A percentile compares a stretch with the other conserved stretches of the same genome.
Evolutionary conservation across 1,140 invertebrate species (phyloP).

Genomic region (Vanessa atalanta): DNA sequence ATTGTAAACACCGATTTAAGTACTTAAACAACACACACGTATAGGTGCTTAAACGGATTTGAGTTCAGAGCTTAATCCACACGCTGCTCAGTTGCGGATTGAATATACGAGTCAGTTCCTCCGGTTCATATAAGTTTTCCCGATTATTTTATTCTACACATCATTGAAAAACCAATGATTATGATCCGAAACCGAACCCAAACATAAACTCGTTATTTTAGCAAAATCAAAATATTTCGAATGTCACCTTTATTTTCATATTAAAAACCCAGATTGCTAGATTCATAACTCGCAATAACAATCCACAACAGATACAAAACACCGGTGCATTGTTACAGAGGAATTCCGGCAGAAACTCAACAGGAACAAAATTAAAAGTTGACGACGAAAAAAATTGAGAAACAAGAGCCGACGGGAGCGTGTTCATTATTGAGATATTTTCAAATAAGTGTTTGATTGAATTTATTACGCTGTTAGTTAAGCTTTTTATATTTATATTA

Average conservation of each 20-base stretch:
- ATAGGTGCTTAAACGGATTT: background rate
- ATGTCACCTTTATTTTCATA: background rate
- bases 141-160: background rate
- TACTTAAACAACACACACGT: constrained; percentile 1
- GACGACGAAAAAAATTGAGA: constrained; percentile 38
- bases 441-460: background rate
- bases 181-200: too few species aligned
- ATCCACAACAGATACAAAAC: constrained; percentile 12
- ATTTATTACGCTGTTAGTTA: too few species aligned
- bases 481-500: too few species aligned
- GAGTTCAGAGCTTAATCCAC: background rate
- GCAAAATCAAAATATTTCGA: background rate
- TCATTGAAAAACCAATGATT: too few species aligned
- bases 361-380: constrained; percentile 46
- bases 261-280: background rate
- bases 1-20: constrained; percentile 4
- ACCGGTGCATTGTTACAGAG: constrained; percentile 22
- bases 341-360: constrained; percentile 20
- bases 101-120: background rate
- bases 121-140: background rate
- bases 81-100: background rate
- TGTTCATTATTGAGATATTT: constrained; percentile 33
- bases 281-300: constrained; percentile 25
- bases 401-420: constrained; percentile 23
- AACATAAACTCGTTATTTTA: too few species aligned